phyloP scores from a whole-genome alignment of 1,140 invertebrate species.

The Kradibia gibbosae region DNA sequence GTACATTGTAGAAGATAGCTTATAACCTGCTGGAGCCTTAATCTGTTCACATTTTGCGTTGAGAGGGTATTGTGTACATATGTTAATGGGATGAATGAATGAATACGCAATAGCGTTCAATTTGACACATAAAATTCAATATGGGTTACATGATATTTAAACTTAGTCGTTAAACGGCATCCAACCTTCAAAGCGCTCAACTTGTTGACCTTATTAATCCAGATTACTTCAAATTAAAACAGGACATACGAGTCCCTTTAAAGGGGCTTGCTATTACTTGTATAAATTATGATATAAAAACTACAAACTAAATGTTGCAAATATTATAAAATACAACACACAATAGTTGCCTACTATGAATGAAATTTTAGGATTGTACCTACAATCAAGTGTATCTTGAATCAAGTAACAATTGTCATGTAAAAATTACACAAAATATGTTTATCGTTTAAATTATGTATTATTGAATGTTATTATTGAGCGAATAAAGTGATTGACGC shows the following conservation, averaged over 20 bases:
- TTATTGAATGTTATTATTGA: slow-evolving; percentile 73
- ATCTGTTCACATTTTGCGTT: slow-evolving; percentile 72
- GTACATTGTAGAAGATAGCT: slow-evolving; percentile 73
- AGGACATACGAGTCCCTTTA: not conserved
- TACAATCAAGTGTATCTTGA: slow-evolving; percentile 70
- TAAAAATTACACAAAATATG: slow-evolving; percentile 69
- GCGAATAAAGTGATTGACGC: slow-evolving; percentile 72
- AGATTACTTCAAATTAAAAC: slow-evolving; percentile 30
- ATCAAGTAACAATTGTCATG: slow-evolving; percentile 68
- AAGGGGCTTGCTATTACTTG: slow-evolving; percentile 58
- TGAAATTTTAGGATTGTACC: slow-evolving; percentile 66
- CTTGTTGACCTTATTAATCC: slow-evolving; percentile 44
- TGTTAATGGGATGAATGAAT: slow-evolving; percentile 72
- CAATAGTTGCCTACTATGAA: slow-evolving; percentile 72
- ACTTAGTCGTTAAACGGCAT: slow-evolving; percentile 41
- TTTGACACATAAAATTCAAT: slow-evolving; percentile 65
- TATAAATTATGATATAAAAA: slow-evolving; percentile 64
- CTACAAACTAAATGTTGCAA: slow-evolving; percentile 67
- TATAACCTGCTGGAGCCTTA: slow-evolving; percentile 73
- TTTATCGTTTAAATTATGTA: slow-evolving; percentile 72
- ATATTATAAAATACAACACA: slow-evolving; percentile 70
- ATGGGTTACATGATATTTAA: slow-evolving; percentile 54
- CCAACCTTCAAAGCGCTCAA: slow-evolving; percentile 42
- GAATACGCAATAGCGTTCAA: slow-evolving; percentile 67
- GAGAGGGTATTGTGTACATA: slow-evolving; percentile 71